Percentiles rank a stretch among this genome's conserved stretches.
Evolutionary conservation across 2,113 vertebrate genomes (phyloP).

Genomic region (Genyomyrus donnyi): DNA sequence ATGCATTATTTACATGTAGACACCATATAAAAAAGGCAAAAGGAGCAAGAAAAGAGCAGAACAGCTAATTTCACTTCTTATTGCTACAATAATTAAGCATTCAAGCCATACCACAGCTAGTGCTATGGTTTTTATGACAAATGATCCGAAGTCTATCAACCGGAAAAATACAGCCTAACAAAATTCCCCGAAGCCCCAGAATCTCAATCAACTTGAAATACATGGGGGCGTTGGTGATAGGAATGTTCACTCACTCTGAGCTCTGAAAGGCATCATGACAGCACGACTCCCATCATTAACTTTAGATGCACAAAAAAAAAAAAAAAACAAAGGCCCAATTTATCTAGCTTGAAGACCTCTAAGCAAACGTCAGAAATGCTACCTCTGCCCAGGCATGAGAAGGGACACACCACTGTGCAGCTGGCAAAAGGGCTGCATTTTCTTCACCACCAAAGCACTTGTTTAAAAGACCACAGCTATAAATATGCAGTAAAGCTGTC

Average conservation of each 20-base stretch:
- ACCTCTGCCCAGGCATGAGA: neutral
- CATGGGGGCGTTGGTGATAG: slow-evolving; percentile 15
- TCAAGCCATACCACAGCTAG: slow-evolving; percentile 53
- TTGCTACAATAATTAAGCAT: slow-evolving; percentile 61
- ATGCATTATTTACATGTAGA: neutral
- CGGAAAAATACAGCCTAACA: slow-evolving; percentile 47
- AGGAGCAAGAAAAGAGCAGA: slow-evolving; percentile 14
- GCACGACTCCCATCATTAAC: slow-evolving; percentile 36
- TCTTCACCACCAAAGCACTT: neutral
- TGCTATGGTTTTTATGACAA: slow-evolving; percentile 67
- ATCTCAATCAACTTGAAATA: slow-evolving; percentile 56
- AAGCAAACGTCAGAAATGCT: slow-evolving; percentile 9
- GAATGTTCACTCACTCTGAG: slow-evolving; percentile 29
- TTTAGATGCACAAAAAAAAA: slow-evolving; percentile 22
- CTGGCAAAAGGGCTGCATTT: neutral
- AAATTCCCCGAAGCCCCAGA: slow-evolving; percentile 51
- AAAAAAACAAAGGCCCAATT: slow-evolving; percentile 9
- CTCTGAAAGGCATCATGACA: slow-evolving; percentile 29
- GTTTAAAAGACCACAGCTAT: neutral
- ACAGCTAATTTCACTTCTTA: slow-evolving; percentile 19
- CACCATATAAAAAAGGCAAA: neutral
- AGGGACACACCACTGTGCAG: neutral
- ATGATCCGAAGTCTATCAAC: slow-evolving; percentile 59
- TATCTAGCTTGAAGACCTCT: neutral
- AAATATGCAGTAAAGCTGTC: neutral